Percentiles rank a stretch among this genome's conserved stretches.
Evolutionary conservation across 1,140 invertebrate genomes (phyloP).

Genomic region (Zeugodacus cucurbitae): DNA sequence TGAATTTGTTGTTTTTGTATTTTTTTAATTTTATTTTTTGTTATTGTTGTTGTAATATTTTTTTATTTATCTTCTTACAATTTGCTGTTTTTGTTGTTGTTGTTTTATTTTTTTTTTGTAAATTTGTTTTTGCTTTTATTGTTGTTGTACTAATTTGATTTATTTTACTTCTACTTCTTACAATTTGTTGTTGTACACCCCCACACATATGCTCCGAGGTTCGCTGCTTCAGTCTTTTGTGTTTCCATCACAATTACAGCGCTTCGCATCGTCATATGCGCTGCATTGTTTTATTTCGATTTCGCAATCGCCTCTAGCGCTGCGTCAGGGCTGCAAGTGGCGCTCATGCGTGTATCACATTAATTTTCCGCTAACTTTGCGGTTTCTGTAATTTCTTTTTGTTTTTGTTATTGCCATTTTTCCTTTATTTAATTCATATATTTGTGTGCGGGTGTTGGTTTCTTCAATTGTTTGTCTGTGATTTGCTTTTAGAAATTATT

Average conservation of each 20-base stretch:
- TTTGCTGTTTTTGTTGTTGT: background rate
- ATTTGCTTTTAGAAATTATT: constrained; percentile 41
- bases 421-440: background rate
- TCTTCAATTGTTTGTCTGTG: constrained; percentile 23
- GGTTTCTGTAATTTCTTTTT: background rate
- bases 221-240: constrained; percentile 13
- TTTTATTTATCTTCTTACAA: too few relatives aligned
- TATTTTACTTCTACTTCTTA: background rate
- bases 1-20: too few relatives aligned
- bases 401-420: background rate
- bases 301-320: background rate
- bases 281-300: constrained; percentile 4
- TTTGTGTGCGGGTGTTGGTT: background rate
- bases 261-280: background rate
- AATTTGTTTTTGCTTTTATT: too few relatives aligned
- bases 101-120: too few relatives aligned
- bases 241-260: background rate
- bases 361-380: constrained; percentile 46
- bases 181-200: background rate
- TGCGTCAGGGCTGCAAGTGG: constrained; percentile 25
- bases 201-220: background rate
- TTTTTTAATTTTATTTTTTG: too few relatives aligned
- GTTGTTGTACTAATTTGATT: too few relatives aligned
- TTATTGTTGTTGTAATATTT: too few relatives aligned
- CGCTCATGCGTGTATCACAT: constrained; percentile 46